Base-by-base conservation (phyloP, 1,140 invertebrate genomes). In the Drosophila navojoa region DNA sequence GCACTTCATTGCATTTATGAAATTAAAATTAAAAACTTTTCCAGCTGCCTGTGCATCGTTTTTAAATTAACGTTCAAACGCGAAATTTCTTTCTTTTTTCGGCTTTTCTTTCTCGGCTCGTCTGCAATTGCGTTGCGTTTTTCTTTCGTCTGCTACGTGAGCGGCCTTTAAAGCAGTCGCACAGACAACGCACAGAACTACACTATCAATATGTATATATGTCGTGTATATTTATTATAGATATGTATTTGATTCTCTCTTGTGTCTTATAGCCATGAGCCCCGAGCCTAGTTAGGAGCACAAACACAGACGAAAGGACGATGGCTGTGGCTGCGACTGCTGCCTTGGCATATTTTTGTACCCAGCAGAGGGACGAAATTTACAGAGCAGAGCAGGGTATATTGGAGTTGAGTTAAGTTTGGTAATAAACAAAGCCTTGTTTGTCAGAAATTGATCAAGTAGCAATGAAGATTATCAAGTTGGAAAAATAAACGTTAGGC, bases 1-100 rank as follows among this genome's bases (percentile, higher is more conserved):
- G 84, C 84, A 90, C 68, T 72, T 61, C 74, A 73, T 66, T 77
- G 80, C 85, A 63, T 89, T 90, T 89, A 89, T 84, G 77, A 82
- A 81, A 86, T 81, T 86, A 76, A 81, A 86, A 78, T 79, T 86
- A 77, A 75, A 71, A 72, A 76, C 19, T 73, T 77, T 64, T 40
- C 42, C 54, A 55, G 67, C 32, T 74, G 54, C 44, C 38, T 42
- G 52, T 19, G 45, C 58, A 54, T 50, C 52, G 25, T 32, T 50
- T 68, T 64, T 44, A 66, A 68, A 52, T 77, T 59, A 70, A 74
- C 35, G 66, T 50, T 11, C 15, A 19, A 15, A 50, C 45, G 29
- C 29, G 42, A 45, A 45, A 45, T 19, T 4, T 45, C 15, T 49
- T 5, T 16, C 40, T 45, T 9, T 35, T 40, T 58, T 58, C 44